Percentiles rank a stretch among this genome's conserved stretches.
These are phyloP conservation scores for Caradrina kadenii DNA, from an alignment of 2,888 invertebrate species.

Conservation along the genomic window DNA sequence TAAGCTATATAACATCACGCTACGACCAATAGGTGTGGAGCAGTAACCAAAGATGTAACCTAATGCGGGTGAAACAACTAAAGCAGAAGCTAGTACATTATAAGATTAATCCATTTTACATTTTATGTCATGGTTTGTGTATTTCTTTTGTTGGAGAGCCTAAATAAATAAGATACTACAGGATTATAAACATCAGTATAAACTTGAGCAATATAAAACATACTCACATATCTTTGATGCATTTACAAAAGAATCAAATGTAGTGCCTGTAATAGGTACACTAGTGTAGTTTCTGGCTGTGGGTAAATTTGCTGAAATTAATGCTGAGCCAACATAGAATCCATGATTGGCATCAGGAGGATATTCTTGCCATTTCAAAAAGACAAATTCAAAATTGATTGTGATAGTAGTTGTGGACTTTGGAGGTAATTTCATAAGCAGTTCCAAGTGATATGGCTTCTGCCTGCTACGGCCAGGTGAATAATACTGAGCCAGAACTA, in stretches of 20 bases:
- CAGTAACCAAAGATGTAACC: no score
- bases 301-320: slow-evolving; percentile 95
- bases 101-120: no score
- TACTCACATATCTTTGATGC: slow-evolving; percentile 90
- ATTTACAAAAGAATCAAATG: slow-evolving; percentile 92
- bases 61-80: no score
- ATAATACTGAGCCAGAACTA: slow-evolving; percentile 88
- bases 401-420: slow-evolving; percentile 95
- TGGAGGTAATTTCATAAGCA: slow-evolving; percentile 94
- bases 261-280: slow-evolving; percentile 93
- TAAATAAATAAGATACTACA: no score
- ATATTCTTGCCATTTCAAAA: slow-evolving; percentile 99
- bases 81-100: no score
- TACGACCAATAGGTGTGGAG: no score
- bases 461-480: slow-evolving; percentile 95
- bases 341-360: slow-evolving; percentile 99
- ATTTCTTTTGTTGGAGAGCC: no score
- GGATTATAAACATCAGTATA: neutral
- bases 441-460: slow-evolving; percentile 96
- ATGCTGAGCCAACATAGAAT: slow-evolving; percentile 97
- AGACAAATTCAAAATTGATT: slow-evolving; percentile 98
- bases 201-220: neutral
- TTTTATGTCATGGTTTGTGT: no score
- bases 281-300: slow-evolving; percentile 95
- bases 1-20: no score